These are phyloP conservation scores for Elephas maximus DNA, from an alignment of 2,113 vertebrate species.

Conservation along the genomic window DNA sequence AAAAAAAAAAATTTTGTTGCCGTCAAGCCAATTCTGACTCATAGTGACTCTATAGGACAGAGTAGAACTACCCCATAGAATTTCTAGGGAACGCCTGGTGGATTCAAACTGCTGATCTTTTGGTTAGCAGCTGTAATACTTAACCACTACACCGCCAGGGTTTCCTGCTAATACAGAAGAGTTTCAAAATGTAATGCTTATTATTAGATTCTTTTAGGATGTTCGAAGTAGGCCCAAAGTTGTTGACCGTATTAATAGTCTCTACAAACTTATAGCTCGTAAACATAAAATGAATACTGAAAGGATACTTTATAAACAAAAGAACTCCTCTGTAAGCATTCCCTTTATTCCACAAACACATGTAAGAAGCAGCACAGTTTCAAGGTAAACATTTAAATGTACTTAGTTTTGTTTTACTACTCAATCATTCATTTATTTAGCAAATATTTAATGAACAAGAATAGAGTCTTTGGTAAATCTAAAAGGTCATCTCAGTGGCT, in stretches of 20 bases:
- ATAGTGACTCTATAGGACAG: too few species aligned
- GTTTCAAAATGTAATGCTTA: not conserved
- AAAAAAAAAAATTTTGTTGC: too few species aligned
- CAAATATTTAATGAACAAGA: not conserved
- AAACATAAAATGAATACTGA: conserved; percentile 93
- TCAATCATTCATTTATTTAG: not conserved
- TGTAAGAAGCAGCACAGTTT: conserved; percentile 88
- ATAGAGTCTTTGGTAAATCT: not conserved
- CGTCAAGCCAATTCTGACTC: too few species aligned
- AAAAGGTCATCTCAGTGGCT: not conserved
- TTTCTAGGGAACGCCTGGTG: too few species aligned
- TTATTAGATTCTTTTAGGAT: conserved; percentile 87
- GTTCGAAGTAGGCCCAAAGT: conserved; percentile 89
- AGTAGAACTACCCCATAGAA: too few species aligned
- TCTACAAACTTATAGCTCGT: conserved; percentile 92
- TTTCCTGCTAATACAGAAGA: not conserved
- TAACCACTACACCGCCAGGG: too few species aligned
- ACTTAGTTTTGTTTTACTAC: not conserved
- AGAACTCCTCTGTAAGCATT: conserved; percentile 84
- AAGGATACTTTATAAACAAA: conserved; percentile 90
- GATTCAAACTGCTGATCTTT: too few species aligned
- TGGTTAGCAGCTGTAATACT: too few species aligned
- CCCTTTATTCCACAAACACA: conserved; percentile 88
- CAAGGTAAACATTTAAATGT: conserved; percentile 88
- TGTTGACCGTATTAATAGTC: conserved; percentile 90